Conservation (phyloP, 2,113 vertebrate genomes). For the Gopherus evgoodei region DNA sequence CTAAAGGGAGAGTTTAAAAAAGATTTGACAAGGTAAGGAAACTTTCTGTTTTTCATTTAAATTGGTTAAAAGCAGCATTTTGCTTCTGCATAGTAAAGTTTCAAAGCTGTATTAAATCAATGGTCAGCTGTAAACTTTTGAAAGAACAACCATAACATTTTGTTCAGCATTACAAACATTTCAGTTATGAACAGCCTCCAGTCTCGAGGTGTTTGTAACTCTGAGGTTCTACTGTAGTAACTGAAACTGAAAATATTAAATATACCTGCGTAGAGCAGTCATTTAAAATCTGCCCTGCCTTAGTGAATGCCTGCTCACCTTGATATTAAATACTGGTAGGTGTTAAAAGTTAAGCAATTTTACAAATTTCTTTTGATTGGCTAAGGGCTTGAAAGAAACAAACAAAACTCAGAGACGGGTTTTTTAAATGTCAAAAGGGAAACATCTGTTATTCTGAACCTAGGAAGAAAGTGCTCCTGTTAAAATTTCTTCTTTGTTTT, state of each 20-base stretch:
- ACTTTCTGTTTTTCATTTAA: too few relatives aligned
- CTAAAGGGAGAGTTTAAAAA: too few relatives aligned
- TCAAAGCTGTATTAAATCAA: too few relatives aligned
- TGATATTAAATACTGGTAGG: slow-evolving; percentile 54
- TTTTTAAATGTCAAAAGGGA: slow-evolving; percentile 57
- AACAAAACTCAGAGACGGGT: slow-evolving; percentile 35
- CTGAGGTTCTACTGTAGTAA: neutral
- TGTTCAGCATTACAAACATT: too few relatives aligned
- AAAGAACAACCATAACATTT: too few relatives aligned
- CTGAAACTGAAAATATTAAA: slow-evolving; percentile 16
- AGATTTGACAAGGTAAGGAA: too few relatives aligned
- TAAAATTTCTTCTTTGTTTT: slow-evolving; percentile 24
- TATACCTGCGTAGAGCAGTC: neutral
- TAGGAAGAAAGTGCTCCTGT: slow-evolving; percentile 21
- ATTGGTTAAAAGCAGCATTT: too few relatives aligned
- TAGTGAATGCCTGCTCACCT: neutral
- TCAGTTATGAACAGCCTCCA: too few relatives aligned
- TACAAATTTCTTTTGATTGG: slow-evolving; percentile 38
- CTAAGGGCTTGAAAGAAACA: slow-evolving; percentile 55
- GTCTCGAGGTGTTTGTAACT: too few relatives aligned
- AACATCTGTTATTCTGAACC: slow-evolving; percentile 53
- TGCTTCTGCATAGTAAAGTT: too few relatives aligned
- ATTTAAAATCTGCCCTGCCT: neutral
- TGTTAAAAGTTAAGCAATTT: slow-evolving; percentile 56
- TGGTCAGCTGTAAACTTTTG: too few relatives aligned